Conservation (phyloP, 2,113 vertebrate genomes). For the Leptocoma aspasia region DNA sequence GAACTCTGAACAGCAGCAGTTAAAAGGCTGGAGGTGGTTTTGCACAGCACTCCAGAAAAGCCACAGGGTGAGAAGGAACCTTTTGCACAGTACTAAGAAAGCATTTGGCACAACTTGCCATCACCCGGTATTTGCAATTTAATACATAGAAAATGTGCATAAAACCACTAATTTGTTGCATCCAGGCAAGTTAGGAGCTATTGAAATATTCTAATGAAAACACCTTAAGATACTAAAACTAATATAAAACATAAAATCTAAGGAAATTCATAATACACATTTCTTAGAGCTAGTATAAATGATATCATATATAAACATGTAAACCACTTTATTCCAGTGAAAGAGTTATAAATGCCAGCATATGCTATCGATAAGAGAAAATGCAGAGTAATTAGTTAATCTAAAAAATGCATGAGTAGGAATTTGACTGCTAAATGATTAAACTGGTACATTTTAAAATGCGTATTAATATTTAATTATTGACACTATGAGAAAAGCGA, state of each 20-base stretch:
- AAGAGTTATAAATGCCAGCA: conserved; percentile 30
- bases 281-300: background rate
- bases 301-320: background rate
- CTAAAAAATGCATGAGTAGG: conserved; percentile 69
- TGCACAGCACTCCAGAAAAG: background rate
- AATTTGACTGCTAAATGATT: conserved; percentile 71
- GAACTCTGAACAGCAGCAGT: background rate
- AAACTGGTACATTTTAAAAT: conserved; percentile 50
- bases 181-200: background rate
- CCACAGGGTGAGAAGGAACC: background rate
- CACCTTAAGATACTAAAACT: background rate
- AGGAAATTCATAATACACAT: background rate
- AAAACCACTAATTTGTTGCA: background rate
- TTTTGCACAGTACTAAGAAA: background rate
- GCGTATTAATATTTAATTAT: conserved; percentile 60
- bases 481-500: conserved; percentile 51
- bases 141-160: background rate
- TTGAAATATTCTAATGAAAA: background rate
- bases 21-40: background rate
- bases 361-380: conserved; percentile 30
- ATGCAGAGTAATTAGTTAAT: conserved; percentile 61
- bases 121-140: background rate
- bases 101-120: background rate
- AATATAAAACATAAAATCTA: background rate
- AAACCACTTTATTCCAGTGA: conserved; percentile 13